Evolutionary conservation across 2,888 invertebrate genomes (phyloP).

Genomic region (Ctena decussata): DNA sequence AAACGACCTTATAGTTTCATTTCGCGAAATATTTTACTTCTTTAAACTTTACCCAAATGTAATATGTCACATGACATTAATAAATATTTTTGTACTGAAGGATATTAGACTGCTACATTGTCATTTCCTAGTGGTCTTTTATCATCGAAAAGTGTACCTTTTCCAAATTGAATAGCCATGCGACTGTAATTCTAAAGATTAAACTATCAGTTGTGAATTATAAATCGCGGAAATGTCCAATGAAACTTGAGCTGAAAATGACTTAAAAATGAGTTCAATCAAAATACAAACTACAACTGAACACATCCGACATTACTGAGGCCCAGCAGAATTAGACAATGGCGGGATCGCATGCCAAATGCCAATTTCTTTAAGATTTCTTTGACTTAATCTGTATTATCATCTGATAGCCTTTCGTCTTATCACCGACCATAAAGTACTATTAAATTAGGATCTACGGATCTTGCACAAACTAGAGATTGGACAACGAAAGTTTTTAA

Average conservation of each 20-base stretch:
- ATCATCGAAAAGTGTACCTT: slow-evolving; percentile 8
- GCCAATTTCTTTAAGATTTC: slow-evolving; percentile 32
- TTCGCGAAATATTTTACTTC: not conserved
- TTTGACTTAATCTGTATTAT: slow-evolving; percentile 50
- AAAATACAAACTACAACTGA: not conserved
- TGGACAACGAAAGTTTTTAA: slow-evolving; percentile 29
- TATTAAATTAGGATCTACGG: slow-evolving; percentile 53
- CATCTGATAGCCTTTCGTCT: slow-evolving; percentile 39
- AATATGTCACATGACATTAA: slow-evolving; percentile 12
- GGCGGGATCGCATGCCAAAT: slow-evolving; percentile 51
- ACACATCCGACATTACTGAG: slow-evolving; percentile 3
- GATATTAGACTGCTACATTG: not conserved
- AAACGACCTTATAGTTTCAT: not conserved
- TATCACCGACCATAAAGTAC: slow-evolving; percentile 45
- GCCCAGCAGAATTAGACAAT: slow-evolving; percentile 18
- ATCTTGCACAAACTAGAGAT: slow-evolving; percentile 43
- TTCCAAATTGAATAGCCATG: slow-evolving; percentile 35
- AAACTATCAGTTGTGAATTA: slow-evolving; percentile 45
- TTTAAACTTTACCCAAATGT: not conserved
- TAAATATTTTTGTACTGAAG: slow-evolving; percentile 7
- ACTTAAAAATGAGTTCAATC: slow-evolving; percentile 21
- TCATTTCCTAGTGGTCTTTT: not conserved
- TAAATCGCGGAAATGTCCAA: slow-evolving; percentile 45
- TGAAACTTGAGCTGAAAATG: slow-evolving; percentile 21
- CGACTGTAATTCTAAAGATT: slow-evolving; percentile 30